Evolutionary conservation across 2,113 vertebrate genomes (phyloP), one percentile per base, ranked within the genome.

Genomic region (Cercopithecus mona): DNA sequence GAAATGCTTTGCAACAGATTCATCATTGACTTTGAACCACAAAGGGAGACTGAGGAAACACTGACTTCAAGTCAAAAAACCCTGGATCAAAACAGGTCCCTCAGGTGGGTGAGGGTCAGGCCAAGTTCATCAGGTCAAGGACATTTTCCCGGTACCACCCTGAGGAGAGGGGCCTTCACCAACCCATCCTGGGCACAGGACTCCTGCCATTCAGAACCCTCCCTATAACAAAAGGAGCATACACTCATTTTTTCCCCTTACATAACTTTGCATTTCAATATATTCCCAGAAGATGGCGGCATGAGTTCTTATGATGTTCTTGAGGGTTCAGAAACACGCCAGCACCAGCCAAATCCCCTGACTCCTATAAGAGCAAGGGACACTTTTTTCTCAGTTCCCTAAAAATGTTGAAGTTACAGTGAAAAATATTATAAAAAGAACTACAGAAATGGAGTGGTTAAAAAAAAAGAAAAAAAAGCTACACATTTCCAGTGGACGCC

Each of bases 101-200:
- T 11, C 5, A 0, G 13, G 27, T 1, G 25, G 40, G 75, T 14
- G 0, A 1, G 61, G n/a, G 38, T 1, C n/a, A 55, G 82, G 50
- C 88, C 35, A 68, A 7, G 66, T 0, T 6, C 38, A 32, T 2
- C 6, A 6, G 0, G 68, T 17, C 52, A 3, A 1, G 40, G 64
- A 12, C 18, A 32, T 30, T 22, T 27, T 61, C 73, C 73, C 23
- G 43, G 78, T 22, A 20, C 40, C 22, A 3, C 20, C 23, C 59
- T 5, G 20, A 2, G 14, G 11, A 8, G 17, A 14, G 5, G 4
- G 20, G 38, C 16, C 75, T 32, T 6, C n/a, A 18, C 30, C 48
- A 8, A 14, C 2, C 32, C 0, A 2, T 35, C 20, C 38, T 14
- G 4, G 30, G 81, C 3, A 22, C 0, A 0, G 12, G 40, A 1